A percentile compares a stretch with the other conserved stretches of the same genome.
These are phyloP conservation scores for Serilophus lunatus DNA, from an alignment of 2,113 vertebrate genomes.

Conservation along the genomic window DNA sequence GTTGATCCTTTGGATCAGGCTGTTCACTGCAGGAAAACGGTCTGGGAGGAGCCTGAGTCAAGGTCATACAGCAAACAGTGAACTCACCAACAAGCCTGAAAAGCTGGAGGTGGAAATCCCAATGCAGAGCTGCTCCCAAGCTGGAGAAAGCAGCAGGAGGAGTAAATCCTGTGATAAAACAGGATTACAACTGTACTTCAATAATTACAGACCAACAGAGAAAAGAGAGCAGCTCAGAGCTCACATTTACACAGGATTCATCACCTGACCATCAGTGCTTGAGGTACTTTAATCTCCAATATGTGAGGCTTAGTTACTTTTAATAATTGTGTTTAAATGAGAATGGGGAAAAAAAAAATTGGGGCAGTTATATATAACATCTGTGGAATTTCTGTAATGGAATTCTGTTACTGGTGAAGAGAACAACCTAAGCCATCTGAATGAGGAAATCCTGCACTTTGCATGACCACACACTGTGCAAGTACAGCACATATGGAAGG, in stretches of 20 bases:
- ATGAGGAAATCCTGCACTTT: neutral
- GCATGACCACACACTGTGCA: neutral
- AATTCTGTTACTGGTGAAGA: neutral
- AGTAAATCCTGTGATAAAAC: too few relatives aligned
- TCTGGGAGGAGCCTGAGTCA: constrained; percentile 77
- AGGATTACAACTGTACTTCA: neutral
- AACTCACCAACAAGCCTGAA: neutral
- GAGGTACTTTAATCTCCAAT: neutral
- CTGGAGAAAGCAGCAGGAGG: neutral
- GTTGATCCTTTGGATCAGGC: constrained; percentile 95
- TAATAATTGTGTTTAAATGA: neutral
- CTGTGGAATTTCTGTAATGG: neutral
- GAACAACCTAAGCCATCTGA: neutral
- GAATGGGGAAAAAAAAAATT: neutral
- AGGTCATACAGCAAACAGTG: constrained; percentile 42
- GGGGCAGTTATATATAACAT: neutral
- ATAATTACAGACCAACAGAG: neutral
- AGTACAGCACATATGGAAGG: neutral
- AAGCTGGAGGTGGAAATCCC: neutral
- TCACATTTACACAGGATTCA: neutral
- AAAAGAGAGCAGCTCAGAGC: neutral
- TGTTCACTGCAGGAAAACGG: constrained; percentile 96
- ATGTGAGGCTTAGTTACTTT: neutral
- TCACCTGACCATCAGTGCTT: neutral
- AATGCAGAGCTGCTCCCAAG: neutral